A percentile compares a stretch with the other conserved stretches of the same genome.
Conservation (phyloP, 30 jellyfish, hydroid and myxozoan species). For the Aurelia aurita complex sp. Pacific region DNA sequence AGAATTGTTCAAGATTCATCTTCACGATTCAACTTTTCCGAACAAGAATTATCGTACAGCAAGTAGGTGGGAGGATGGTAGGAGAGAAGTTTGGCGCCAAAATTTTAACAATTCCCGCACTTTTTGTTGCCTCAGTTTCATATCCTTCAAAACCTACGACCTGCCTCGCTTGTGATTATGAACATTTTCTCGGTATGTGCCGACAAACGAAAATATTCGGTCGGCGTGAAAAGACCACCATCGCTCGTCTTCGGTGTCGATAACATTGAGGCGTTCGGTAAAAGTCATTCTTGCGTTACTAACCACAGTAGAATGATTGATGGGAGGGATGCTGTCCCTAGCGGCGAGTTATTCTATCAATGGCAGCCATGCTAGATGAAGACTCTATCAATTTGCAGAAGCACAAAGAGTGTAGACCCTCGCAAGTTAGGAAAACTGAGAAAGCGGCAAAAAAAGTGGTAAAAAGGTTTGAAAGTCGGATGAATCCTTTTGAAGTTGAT, state of each 20-base stretch:
- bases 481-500: too few relatives aligned
- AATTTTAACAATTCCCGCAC: background rate
- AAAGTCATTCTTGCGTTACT: background rate
- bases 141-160: background rate
- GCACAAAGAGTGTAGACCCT: too few relatives aligned
- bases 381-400: too few relatives aligned
- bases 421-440: too few relatives aligned
- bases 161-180: background rate
- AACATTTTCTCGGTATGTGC: background rate
- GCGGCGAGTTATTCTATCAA: background rate
- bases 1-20: background rate
- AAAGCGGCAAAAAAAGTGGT: too few relatives aligned
- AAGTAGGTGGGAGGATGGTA: background rate
- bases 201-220: background rate
- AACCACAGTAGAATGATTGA: constrained; percentile 1
- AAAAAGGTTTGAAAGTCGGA: too few relatives aligned
- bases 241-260: constrained; percentile 1
- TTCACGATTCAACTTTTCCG: background rate
- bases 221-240: background rate
- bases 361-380: too few relatives aligned
- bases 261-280: background rate
- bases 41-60: background rate
- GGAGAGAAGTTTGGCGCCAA: background rate
- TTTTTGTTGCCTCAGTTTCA: constrained; percentile 1
- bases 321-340: constrained; percentile 20